Evolutionary conservation across 2,113 vertebrate species (phyloP), one percentile per base, ranked within the genome.

Genomic region (Osmerus eperlanus): DNA sequence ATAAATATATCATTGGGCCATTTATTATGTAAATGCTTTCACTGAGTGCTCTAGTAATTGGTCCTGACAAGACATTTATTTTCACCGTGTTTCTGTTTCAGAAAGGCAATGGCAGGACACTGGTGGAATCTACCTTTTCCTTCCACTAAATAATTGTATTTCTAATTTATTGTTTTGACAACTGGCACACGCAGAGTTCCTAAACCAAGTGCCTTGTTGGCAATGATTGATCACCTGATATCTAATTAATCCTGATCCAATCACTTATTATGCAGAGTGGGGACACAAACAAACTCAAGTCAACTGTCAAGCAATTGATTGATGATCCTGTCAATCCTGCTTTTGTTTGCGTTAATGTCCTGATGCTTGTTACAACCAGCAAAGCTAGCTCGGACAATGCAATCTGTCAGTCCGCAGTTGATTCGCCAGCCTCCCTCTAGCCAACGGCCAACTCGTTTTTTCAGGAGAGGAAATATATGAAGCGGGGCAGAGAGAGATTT

Each of bases 211-310:
- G 94, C 94, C 97, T 99, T 82, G 95, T 98, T 98, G 97, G 96
- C 96, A 97, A 96, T 99, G 97, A 99, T 98, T 98, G 97, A 99
- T 99, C 92, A 98, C 96, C 95, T 94, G 96, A 96, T 97, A 97
- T 97, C 96, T 99, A 99, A 99, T 99, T 99, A 99, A 98, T 97
- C 93, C 92, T 94, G 96, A 99, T 99, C 93, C 95, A 95, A 98
- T 97, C 96, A 94, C 96, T 97, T 97, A 98, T 97, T 98, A 98
- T 98, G 97, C 96, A 99, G 93, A 96, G 94, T 94, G 95, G 94
- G 94, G 41, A 47, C 41, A 96, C 96, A 98, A 98, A 98, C 97
- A 97, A 95, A 97, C 95, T 94, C 93, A 94, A 97, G 96, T 94
- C 92, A 84, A 90, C 95, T 98, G 97, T 98, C 97, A 96, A 89